phyloP scores from a whole-genome alignment of 2,113 vertebrate genomes.

The Channa maculata region DNA sequence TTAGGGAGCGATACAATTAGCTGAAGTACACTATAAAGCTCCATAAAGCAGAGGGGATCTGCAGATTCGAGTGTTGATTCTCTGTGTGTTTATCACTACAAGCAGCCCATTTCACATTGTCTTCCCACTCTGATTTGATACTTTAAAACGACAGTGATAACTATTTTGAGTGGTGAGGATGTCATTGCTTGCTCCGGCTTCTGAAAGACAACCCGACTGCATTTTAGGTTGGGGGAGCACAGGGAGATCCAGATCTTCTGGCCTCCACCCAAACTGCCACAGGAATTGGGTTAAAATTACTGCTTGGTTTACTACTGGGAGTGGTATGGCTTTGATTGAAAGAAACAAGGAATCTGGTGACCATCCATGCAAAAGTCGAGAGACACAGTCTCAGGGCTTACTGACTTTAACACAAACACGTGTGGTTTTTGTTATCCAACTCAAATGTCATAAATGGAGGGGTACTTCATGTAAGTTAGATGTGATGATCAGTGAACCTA shows the following conservation, averaged over 20 bases:
- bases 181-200: not conserved
- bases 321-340: not conserved
- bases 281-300: not conserved
- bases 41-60: not conserved
- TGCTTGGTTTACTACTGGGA: not conserved
- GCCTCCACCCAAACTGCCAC: not conserved
- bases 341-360: not conserved
- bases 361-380: no score
- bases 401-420: no score
- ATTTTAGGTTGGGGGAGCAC: no score
- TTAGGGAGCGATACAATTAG: not conserved
- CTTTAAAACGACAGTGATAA: not conserved
- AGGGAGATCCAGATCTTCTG: not conserved
- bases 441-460: no score
- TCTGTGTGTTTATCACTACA: not conserved
- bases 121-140: not conserved
- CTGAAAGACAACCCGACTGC: no score
- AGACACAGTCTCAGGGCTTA: no score
- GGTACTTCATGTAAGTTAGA: no score
- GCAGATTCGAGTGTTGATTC: not conserved
- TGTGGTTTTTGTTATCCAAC: no score
- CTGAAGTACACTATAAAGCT: not conserved
- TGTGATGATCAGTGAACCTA: not conserved
- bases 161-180: not conserved
- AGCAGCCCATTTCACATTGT: not conserved